Conservation (phyloP, 1,140 invertebrate genomes). For the Notospermus geniculatus region DNA sequence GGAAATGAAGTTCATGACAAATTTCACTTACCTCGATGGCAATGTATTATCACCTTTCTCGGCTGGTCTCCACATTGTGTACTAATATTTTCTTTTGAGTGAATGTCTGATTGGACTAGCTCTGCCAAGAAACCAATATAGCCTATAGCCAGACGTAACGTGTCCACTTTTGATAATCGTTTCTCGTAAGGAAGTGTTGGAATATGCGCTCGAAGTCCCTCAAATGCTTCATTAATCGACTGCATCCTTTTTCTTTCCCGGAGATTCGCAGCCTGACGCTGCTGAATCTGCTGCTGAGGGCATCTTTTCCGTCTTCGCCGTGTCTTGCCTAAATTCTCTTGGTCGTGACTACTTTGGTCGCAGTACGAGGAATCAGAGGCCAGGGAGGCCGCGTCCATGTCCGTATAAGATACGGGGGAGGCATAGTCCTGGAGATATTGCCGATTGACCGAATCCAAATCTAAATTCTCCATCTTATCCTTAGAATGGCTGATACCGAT, state of each 20-base stretch:
- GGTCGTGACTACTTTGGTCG: background rate
- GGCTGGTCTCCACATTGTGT: conserved; percentile 28
- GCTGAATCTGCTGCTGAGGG: conserved; percentile 71
- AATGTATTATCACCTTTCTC: conserved; percentile 46
- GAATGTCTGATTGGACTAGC: conserved; percentile 54
- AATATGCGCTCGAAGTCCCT: conserved; percentile 80
- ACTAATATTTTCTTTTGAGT: conserved; percentile 28
- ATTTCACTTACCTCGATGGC: conserved; percentile 33
- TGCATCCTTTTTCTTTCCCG: conserved; percentile 90
- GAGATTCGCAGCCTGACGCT: conserved; percentile 89
- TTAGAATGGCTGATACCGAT: no score
- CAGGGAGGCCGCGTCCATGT: conserved; percentile 17
- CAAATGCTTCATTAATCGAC: conserved; percentile 93
- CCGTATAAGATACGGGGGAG: background rate
- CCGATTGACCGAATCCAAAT: conserved; percentile 7
- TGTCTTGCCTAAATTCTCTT: background rate
- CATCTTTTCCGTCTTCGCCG: conserved; percentile 23
- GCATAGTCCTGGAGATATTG: conserved; percentile 4
- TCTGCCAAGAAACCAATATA: conserved; percentile 91
- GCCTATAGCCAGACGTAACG: conserved; percentile 85
- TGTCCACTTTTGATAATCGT: conserved; percentile 87
- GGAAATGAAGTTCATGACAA: no score
- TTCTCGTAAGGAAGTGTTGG: conserved; percentile 94
- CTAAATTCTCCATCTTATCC: conserved; percentile 7
- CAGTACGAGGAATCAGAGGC: conserved; percentile 2